These are phyloP conservation scores for Elanus axillaris DNA, from an alignment of 2,113 vertebrate genomes.

Conservation along the genomic window DNA sequence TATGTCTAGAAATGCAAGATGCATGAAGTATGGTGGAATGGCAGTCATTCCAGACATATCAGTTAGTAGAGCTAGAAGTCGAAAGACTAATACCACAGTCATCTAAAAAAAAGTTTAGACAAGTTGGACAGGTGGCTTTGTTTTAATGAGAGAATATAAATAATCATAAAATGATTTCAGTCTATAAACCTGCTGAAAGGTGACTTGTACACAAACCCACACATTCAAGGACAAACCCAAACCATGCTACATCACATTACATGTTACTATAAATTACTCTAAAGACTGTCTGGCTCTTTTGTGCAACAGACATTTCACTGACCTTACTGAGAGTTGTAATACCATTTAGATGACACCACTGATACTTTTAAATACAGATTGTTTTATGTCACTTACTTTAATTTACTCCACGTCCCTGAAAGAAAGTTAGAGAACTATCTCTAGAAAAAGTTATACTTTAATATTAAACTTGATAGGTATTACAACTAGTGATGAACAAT, in stretches of 20 bases:
- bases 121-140: background rate
- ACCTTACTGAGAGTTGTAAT: background rate
- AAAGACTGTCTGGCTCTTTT: background rate
- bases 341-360: background rate
- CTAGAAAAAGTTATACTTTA: background rate
- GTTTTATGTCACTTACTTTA: background rate
- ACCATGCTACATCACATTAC: background rate
- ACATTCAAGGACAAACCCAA: background rate
- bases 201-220: background rate
- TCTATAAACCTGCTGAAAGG: background rate
- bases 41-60: background rate
- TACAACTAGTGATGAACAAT: background rate
- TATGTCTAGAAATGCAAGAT: background rate
- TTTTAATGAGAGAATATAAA: background rate
- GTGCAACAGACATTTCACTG: background rate
- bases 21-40: background rate
- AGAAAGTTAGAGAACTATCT: background rate
- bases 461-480: background rate
- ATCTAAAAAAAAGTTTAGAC: background rate
- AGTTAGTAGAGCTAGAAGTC: background rate
- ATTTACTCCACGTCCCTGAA: background rate
- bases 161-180: background rate
- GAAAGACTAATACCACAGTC: background rate
- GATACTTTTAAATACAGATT: background rate
- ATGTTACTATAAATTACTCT: background rate